Base-by-base conservation (phyloP, 2,797 vertebrate genomes). In the Oreortyx pictus region DNA sequence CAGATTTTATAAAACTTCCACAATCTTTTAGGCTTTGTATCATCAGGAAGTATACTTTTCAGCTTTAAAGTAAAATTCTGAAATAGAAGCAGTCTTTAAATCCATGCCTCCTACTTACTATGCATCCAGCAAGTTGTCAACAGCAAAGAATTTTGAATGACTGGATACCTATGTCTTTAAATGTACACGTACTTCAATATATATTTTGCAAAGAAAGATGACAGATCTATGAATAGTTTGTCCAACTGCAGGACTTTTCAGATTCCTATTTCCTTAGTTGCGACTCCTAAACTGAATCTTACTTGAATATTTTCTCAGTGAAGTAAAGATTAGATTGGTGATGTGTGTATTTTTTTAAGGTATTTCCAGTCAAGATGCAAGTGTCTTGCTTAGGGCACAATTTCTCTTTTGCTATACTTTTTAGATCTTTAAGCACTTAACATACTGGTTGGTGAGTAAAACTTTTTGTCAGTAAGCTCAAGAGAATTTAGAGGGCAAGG, bases 31-130 rank as follows among this genome's bases (percentile, higher is more conserved):
- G 43, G 15, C 5, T 67, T 18, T 74, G 6, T 70, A 14, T 82
- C 5, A 4, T 87, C 64, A 73, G 76, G 50, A 35, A 5, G 18
- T 77, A 43, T 60, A 24, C 9, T 85, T 87, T 37, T 62, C 78
- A 79, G 9, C 73, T 90, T 89, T 59, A 60, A 9, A 19, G 29
- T 59, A 43, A 73, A 70, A 82, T 75, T 90, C 62, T 73, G 75
- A 70, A 82, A 72, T n/a, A 78, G 57, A 82, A 92, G 20, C 3
- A 20, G 1, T 60, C 6, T 62, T 88, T 64, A 71, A 16, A 57
- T 88, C 57, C 5, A 7, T 77, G 24, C 56, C 60, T 88, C 39
- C 22, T 71, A 2, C 61, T 74, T 77, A 9, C 16, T 47, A 18
- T 24, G 49, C 6, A 66, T 76, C 13, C 54, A 71, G 31, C 14